Evolutionary conservation across 2,113 vertebrate genomes (phyloP), one percentile per base, ranked within the genome.

Genomic region (Siniperca knerii): DNA sequence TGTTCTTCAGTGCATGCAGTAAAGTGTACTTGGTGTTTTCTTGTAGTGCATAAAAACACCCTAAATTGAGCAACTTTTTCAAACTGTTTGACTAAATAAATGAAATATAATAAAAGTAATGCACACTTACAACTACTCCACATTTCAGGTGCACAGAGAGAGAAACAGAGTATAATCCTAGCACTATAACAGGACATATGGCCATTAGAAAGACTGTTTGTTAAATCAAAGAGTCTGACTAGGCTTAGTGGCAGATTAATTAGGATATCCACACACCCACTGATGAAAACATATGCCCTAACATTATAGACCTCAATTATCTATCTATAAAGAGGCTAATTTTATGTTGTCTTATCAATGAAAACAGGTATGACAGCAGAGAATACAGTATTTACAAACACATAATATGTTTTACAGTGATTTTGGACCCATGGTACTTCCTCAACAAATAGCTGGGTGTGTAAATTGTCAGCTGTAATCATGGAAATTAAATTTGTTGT

Each of bases 171-270:
- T 57, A n/a, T 42, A 42, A 75, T 69, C 67, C 57, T 0, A 23
- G 15, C 52, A 33, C 37, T 20, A 12, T 46, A 76, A 62, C 75
- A 46, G 61, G 68, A 57, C 83, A 85, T 77, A 83, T 77, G 81
- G 84, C 23, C 3, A 4, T n/a, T 44, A 48, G 55, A 61, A 57
- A 76, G 52, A 81, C 78, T 73, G 83, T 79, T 83, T 57, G 85
- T 79, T 82, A 69, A 87, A 80, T 87, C 64, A 84, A 82, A 71
- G 46, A 60, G 61, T 74, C 79, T 64, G 64, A 61, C 12, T 50
- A 73, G 73, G 77, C 81, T 87, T 82, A 82, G 71, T 18, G n/a
- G 70, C 72, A 74, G 85, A 91, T 92, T 91, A 83, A 92, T 88
- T 79, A 77, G 86, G 69, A 83, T 84, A 55, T 46, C 6, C 25